A percentile compares a stretch with the other conserved stretches of the same genome.
Conservation (phyloP, 1,140 invertebrate species). For the Thaumatotibia leucotreta region DNA sequence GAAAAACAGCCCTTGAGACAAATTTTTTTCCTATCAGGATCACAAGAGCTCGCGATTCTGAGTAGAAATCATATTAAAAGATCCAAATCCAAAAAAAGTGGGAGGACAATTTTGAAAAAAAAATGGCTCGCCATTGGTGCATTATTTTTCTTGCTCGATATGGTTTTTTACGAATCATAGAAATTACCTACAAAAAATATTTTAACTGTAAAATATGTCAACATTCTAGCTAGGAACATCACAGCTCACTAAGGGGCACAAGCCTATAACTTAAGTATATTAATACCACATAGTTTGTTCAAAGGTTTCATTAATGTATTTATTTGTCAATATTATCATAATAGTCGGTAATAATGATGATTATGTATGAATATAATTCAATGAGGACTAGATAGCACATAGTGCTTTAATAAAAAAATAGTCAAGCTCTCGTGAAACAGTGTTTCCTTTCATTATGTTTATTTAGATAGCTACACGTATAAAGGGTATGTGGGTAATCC, state of each 20-base stretch:
- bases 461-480: neutral
- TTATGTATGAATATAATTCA: slow-evolving; percentile 1
- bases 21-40: too few species aligned
- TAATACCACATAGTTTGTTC: slow-evolving; percentile 1
- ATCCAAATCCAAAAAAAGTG: too few species aligned
- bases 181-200: neutral
- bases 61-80: too few species aligned
- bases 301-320: neutral
- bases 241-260: slow-evolving; percentile 10
- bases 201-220: neutral
- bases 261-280: neutral
- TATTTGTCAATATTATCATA: slow-evolving; percentile 8
- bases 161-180: neutral
- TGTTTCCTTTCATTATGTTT: neutral
- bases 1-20: too few species aligned
- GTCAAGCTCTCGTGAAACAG: neutral
- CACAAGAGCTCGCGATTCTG: too few species aligned
- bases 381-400: neutral
- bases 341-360: slow-evolving; percentile 5
- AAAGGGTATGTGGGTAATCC: neutral
- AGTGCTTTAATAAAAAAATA: slow-evolving; percentile 2
- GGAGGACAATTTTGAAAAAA: too few species aligned
- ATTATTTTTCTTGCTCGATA: neutral
- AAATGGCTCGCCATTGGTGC: too few species aligned
- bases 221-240: slow-evolving; percentile 12